Base-by-base conservation (phyloP, 2,797 vertebrate species). In the Argya squamiceps region DNA sequence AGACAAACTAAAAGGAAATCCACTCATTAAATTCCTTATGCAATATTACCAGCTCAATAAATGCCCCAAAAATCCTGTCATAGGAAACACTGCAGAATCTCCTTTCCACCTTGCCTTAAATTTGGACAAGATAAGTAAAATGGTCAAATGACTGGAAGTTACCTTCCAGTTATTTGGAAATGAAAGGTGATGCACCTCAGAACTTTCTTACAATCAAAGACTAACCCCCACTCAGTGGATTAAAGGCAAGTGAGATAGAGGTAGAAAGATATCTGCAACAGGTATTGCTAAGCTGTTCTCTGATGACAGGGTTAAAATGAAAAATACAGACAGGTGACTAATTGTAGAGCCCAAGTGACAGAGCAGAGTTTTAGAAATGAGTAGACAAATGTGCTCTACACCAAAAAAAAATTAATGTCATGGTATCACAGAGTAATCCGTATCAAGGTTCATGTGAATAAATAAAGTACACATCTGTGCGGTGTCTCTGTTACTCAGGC, bases 131-230 rank as follows among this genome's bases (percentile, higher is more conserved):
- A 75, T 52, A 32, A 18, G 3, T 79, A 58, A 92, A 93, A 77
- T 20, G 11, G 34, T 56, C 19, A 92, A 85, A 85, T 0, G 0
- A 62, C 37, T 80, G 34, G 36, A 88, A 75, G 58, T 47, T 39
- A 47, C 36, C 50, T 84, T 94, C 34, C 55, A 88, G 62, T 49
- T 81, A 81, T 90, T 92, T 88, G 58, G 88, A 93, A 97, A 94
- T 64, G 34, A 77, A 91, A 93, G 69, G 10, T 87, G 64, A 78
- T 69, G 55, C 43, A 86, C 63, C 65, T 93, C 90, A 79, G 88
- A 95, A 93, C 80, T 86, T 93, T 84, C 84, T 85, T 80, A 50
- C 43, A 91, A 60, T 86, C 71, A 94, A 89, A 92, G 64, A 24
- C 60, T 77, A 92, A 88, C 93, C 81, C 62, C 85, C 76, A 94